Conservation (phyloP, 2,113 vertebrate genomes). For the Sphyrna mokarran region DNA sequence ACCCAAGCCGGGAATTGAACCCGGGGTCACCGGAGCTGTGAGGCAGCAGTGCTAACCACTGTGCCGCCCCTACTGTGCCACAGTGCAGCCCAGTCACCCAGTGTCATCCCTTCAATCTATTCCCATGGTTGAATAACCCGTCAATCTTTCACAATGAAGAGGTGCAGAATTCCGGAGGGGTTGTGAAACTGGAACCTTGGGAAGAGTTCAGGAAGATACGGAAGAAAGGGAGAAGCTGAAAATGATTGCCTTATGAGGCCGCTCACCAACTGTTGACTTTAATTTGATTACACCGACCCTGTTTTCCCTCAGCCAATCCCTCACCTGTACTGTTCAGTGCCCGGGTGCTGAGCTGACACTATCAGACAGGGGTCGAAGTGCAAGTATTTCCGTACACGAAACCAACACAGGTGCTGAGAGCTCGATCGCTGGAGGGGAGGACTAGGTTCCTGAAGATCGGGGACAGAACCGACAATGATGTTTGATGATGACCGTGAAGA, state of each 20-base stretch:
- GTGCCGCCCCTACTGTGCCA: too few relatives aligned
- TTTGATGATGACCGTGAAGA: not conserved
- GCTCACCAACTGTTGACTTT: not conserved
- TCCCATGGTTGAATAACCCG: too few relatives aligned
- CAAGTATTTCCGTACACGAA: not conserved
- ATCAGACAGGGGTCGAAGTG: conserved; percentile 4
- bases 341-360: not conserved
- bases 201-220: not conserved
- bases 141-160: too few relatives aligned
- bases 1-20: too few relatives aligned
- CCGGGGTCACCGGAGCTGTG: too few relatives aligned
- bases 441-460: not conserved
- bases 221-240: not conserved
- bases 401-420: not conserved
- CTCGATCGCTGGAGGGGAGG: not conserved
- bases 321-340: not conserved
- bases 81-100: too few relatives aligned
- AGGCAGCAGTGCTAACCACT: too few relatives aligned
- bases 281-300: not conserved
- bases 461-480: not conserved
- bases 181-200: not conserved
- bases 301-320: not conserved
- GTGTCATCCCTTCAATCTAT: too few relatives aligned
- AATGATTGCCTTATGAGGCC: not conserved
- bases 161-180: not conserved